These are phyloP conservation scores for Agrotis exclamationis DNA, from an alignment of 2,888 invertebrate species.

Conservation along the genomic window DNA sequence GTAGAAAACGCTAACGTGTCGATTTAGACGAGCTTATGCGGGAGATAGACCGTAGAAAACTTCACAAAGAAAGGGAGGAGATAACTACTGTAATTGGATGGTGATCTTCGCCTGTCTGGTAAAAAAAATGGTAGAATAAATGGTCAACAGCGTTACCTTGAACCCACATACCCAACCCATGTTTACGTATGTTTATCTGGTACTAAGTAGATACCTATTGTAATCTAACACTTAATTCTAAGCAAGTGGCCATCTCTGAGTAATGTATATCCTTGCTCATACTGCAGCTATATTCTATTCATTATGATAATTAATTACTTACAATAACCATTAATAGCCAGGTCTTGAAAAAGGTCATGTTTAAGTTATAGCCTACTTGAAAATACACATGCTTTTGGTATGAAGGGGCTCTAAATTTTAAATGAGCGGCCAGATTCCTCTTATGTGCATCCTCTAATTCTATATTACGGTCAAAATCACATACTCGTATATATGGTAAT, in stretches of 20 bases:
- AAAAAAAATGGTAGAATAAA: neutral
- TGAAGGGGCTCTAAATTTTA: neutral
- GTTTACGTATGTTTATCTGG: slow-evolving; percentile 12
- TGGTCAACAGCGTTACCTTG: slow-evolving; percentile 26
- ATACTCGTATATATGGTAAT: too few relatives aligned
- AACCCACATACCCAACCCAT: neutral
- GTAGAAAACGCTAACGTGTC: too few relatives aligned
- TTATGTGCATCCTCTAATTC: too few relatives aligned
- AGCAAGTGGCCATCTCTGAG: slow-evolving; percentile 25
- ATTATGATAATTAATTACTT: slow-evolving; percentile 37
- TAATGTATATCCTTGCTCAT: slow-evolving; percentile 31
- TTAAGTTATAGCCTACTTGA: neutral
- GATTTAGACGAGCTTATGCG: too few relatives aligned
- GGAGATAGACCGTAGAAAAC: too few relatives aligned
- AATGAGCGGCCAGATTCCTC: too few relatives aligned
- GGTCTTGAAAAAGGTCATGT: slow-evolving; percentile 24
- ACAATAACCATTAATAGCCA: neutral
- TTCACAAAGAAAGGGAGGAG: too few relatives aligned
- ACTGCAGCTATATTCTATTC: slow-evolving; percentile 17
- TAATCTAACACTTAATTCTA: slow-evolving; percentile 47
- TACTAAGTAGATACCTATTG: slow-evolving; percentile 27
- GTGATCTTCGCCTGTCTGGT: too few relatives aligned
- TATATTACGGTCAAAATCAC: too few relatives aligned
- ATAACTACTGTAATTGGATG: too few relatives aligned
- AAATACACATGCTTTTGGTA: neutral